Conservation (phyloP, 2,113 vertebrate species). For the Tyrannus savana region DNA sequence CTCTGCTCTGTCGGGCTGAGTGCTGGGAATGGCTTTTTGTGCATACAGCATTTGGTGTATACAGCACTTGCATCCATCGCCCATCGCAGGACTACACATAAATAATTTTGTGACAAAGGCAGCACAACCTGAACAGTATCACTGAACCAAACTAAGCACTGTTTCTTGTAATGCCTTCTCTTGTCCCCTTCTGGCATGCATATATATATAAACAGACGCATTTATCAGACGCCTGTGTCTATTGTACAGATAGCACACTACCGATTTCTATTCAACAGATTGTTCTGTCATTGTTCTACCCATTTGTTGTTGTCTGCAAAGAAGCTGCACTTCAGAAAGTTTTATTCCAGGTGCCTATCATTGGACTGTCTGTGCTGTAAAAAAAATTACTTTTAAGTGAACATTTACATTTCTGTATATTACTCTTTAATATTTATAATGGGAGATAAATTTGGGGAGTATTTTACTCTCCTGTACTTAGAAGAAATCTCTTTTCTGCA, state of each 20-base stretch:
- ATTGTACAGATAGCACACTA: not conserved
- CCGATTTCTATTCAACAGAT: not conserved
- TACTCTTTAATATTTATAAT: not conserved
- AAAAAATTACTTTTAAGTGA: not conserved
- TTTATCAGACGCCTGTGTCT: not conserved
- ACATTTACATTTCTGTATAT: not conserved
- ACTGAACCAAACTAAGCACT: not conserved
- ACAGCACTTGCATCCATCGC: not conserved
- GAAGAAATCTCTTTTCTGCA: not conserved
- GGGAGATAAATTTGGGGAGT: not conserved
- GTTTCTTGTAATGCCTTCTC: not conserved
- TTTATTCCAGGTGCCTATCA: not conserved
- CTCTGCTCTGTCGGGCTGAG: not conserved
- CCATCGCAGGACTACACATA: rapidly evolving
- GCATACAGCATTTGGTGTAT: no score
- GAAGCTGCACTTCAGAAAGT: not conserved
- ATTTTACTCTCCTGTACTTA: not conserved
- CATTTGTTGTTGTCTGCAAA: not conserved
- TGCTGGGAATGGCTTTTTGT: not conserved
- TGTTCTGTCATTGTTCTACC: not conserved
- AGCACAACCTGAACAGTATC: not conserved
- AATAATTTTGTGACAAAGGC: not conserved
- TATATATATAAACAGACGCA: not conserved
- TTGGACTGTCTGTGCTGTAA: not conserved
- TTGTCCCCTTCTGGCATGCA: not conserved